Conservation (phyloP, 2,113 vertebrate species). For the Atlantisia rogersi region DNA sequence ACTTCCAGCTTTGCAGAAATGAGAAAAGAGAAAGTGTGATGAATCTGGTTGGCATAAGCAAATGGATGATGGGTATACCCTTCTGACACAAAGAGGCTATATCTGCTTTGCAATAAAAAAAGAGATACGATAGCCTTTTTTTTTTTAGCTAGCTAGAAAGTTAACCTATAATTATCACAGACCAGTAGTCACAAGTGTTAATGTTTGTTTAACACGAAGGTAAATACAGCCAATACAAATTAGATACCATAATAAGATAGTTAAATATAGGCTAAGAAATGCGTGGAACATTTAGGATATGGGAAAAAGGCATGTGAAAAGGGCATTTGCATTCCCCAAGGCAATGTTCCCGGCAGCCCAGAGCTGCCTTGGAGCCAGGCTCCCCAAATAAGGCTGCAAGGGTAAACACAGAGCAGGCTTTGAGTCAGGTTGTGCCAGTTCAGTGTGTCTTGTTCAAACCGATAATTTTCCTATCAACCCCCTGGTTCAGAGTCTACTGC, state of each 20-base stretch:
- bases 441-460: not conserved
- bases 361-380: not conserved
- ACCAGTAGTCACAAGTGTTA: not conserved
- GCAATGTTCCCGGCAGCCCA: slow-evolving; percentile 7
- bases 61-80: not conserved
- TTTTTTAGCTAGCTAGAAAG: not conserved
- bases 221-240: not conserved
- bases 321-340: not conserved
- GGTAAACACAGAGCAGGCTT: slow-evolving; percentile 5
- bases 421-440: not conserved
- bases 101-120: not conserved
- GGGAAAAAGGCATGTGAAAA: slow-evolving; percentile 47
- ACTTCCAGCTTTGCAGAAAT: not conserved
- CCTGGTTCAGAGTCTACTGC: not conserved
- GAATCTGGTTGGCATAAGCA: not conserved
- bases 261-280: slow-evolving; percentile 50
- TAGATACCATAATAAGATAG: not conserved
- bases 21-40: not conserved
- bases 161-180: not conserved
- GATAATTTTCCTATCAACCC: not conserved
- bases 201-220: not conserved
- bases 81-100: not conserved
- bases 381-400: slow-evolving; percentile 11
- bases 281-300: not conserved
- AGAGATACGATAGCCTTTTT: not conserved